A percentile compares a stretch with the other conserved stretches of the same genome.
Conservation (phyloP, 1,140 invertebrate species). For the Meloidogyne hapla region DNA sequence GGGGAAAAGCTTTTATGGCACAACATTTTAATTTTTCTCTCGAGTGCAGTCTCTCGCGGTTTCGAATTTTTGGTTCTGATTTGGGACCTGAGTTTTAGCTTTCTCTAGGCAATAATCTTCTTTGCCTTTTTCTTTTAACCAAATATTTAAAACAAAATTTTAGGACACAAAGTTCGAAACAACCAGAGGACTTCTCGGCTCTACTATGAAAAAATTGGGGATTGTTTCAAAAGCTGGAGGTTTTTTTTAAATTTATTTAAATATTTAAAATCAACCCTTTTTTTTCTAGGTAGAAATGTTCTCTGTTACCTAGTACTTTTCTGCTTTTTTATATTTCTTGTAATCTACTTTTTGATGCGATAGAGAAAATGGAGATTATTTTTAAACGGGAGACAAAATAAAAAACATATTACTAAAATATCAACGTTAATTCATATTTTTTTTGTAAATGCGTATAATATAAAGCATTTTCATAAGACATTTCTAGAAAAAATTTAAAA, state of each 20-base stretch:
- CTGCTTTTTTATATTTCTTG: slow-evolving; percentile 57
- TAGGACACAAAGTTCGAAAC: slow-evolving; percentile 35
- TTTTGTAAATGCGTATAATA: too few relatives aligned
- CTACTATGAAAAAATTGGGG: slow-evolving; percentile 58
- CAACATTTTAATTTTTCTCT: too few relatives aligned
- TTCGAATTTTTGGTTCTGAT: too few relatives aligned
- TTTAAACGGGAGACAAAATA: background rate
- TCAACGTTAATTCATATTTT: slow-evolving; percentile 16
- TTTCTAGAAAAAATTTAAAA: too few relatives aligned
- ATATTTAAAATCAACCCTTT: slow-evolving; percentile 11
- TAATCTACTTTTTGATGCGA: slow-evolving; percentile 55
- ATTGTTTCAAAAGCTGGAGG: slow-evolving; percentile 54
- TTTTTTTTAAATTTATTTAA: slow-evolving; percentile 32
- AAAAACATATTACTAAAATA: too few relatives aligned
- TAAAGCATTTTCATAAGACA: too few relatives aligned
- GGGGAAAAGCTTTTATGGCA: too few relatives aligned
- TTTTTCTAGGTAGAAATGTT: slow-evolving; percentile 54
- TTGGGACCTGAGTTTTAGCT: too few relatives aligned
- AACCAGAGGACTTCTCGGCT: slow-evolving; percentile 47
- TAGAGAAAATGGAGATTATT: slow-evolving; percentile 1
- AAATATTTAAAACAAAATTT: slow-evolving; percentile 5
- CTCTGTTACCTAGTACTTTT: slow-evolving; percentile 57
- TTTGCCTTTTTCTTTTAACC: too few relatives aligned
- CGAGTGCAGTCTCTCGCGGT: too few relatives aligned
- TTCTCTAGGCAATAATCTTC: too few relatives aligned